Base-by-base conservation (phyloP, 2,888 invertebrate genomes). In the Mesorhabditis belari region DNA sequence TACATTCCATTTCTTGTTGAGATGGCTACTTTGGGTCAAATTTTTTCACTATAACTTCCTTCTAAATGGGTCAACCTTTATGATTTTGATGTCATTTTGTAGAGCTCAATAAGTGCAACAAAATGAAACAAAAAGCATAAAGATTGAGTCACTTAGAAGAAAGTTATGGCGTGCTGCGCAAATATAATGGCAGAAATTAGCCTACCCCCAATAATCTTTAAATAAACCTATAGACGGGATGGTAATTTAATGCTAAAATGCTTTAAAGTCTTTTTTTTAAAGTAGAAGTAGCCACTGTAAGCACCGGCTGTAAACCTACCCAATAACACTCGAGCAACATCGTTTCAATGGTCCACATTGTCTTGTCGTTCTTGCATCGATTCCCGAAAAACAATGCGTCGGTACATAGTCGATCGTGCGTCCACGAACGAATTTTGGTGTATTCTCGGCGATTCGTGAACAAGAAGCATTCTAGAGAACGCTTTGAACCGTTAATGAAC, bases 341-440 rank as follows among this genome's bases (percentile, higher is more conserved):
- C 64, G 63, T 28, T 57, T 53, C 53, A 73, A 58, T 17, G 55
- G 49, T 12, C 71, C 69, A 55, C 75, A 75, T 58, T 73, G 69
- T 52, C 71, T 58, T 27, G 68, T 69, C 9, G 69, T 55, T 29
- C 75, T 59, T 28, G 65, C 55, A 21, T 73, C 65, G 27, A 69
- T 58, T 54, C 75, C 75, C 21, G 71, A 66, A 63, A 75, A 75
- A 55, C 75, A 75, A 57, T 71, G 68, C 9, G 65, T 70, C 9
- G 75, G 75, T 49, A 73, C 69, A 62, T 72, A 70, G 5, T 70
- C 64, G 28, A 75, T 71, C 2, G 69, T 67, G 25, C 73, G 55
- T 12, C 62, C 66, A 57, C 62, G 68, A 0, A 66, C 65, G 59
- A 73, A 73, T 52, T 63, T 55, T 0, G 70, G 65, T 1, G 64